These are phyloP conservation scores for Phortica variegata DNA, from an alignment of 1,140 invertebrate genomes.

Conservation along the genomic window DNA sequence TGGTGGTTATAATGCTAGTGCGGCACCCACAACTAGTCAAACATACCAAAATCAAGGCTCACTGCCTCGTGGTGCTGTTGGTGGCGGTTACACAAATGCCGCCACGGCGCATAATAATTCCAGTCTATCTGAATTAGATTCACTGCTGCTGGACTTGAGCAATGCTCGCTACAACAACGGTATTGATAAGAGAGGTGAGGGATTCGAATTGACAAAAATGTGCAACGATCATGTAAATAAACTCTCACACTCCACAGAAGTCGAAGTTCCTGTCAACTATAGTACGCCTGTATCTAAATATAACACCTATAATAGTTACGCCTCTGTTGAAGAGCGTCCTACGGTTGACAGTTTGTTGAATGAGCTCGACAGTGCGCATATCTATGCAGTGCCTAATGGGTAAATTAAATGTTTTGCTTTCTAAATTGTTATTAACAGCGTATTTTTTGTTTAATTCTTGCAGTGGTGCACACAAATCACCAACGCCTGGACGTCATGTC, in stretches of 20 bases:
- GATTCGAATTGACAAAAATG: slow-evolving; percentile 38
- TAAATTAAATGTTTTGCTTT: slow-evolving; percentile 55
- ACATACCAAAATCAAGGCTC: slow-evolving; percentile 45
- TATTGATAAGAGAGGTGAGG: slow-evolving; percentile 48
- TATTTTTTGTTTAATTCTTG: neutral
- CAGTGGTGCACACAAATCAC: slow-evolving; percentile 45
- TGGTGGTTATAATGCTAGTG: slow-evolving; percentile 33
- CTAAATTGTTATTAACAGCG: neutral
- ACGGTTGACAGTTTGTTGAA: slow-evolving; percentile 86
- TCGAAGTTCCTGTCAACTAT: slow-evolving; percentile 46
- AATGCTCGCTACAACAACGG: slow-evolving; percentile 72
- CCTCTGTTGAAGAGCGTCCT: slow-evolving; percentile 61
- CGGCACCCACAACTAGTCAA: slow-evolving; percentile 23
- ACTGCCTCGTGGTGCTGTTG: slow-evolving; percentile 26
- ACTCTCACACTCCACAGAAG: slow-evolving; percentile 16
- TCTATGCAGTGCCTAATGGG: slow-evolving; percentile 73
- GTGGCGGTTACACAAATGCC: slow-evolving; percentile 21
- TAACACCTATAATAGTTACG: slow-evolving; percentile 47
- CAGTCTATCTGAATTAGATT: slow-evolving; percentile 89
- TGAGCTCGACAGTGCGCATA: slow-evolving; percentile 68
- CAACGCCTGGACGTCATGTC: slow-evolving; percentile 65
- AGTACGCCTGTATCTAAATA: slow-evolving; percentile 46
- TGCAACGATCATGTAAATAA: neutral
- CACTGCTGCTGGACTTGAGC: slow-evolving; percentile 87
- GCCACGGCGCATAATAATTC: slow-evolving; percentile 20